These are phyloP conservation scores for Sitta europaea DNA, from an alignment of 2,113 vertebrate species.

Conservation along the genomic window DNA sequence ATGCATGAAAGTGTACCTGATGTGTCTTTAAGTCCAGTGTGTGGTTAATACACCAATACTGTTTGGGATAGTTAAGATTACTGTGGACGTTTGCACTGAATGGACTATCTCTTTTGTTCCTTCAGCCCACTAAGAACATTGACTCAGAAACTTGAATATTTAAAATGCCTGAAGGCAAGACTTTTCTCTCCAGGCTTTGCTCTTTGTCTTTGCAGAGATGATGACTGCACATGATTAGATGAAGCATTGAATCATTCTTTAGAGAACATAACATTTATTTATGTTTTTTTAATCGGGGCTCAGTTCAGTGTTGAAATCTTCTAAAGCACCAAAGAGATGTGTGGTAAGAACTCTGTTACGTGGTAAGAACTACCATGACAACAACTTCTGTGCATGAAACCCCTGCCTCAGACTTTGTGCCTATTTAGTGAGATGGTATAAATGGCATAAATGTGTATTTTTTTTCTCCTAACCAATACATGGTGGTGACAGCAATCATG, in stretches of 20 bases:
- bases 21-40: background rate
- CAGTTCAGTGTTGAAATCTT: background rate
- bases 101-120: background rate
- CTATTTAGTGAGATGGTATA: background rate
- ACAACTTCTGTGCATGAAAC: background rate
- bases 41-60: background rate
- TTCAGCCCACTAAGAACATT: background rate
- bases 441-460: background rate
- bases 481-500: background rate
- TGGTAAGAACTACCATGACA: background rate
- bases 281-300: background rate
- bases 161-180: conserved; percentile 1
- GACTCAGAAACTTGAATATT: conserved; percentile 15
- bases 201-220: background rate
- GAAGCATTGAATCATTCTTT: background rate
- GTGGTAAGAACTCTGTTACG: too few relatives aligned
- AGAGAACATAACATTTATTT: background rate
- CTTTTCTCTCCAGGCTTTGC: conserved; percentile 15
- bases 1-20: background rate
- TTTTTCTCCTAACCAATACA: background rate
- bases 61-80: background rate
- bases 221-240: background rate
- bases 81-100: background rate
- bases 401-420: background rate
- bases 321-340: background rate